Evolutionary conservation across 1,140 invertebrate genomes (phyloP).

Genomic region (Pseudachorutes palmiensis): DNA sequence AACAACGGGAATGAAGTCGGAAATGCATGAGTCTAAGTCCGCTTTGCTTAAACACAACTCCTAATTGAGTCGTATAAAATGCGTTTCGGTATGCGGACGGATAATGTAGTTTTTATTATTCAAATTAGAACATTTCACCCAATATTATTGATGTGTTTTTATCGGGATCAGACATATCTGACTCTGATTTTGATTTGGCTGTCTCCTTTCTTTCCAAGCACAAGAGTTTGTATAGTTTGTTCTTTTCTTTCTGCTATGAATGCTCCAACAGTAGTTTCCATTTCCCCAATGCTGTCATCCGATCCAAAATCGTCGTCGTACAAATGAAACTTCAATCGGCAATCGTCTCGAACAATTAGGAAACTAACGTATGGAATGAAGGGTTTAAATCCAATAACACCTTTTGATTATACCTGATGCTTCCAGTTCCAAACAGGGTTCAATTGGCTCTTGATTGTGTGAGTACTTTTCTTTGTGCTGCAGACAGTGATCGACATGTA

Average conservation of each 20-base stretch:
- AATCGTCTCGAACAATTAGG: neutral
- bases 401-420: slow-evolving; percentile 4
- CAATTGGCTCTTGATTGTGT: neutral
- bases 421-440: slow-evolving; percentile 12
- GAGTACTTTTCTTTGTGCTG: neutral
- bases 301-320: slow-evolving; percentile 2
- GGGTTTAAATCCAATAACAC: too few species aligned
- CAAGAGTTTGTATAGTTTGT: neutral
- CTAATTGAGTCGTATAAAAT: too few species aligned
- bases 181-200: neutral
- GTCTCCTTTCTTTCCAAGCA: slow-evolving; percentile 6
- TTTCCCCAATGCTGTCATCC: slow-evolving; percentile 8
- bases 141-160: too few species aligned
- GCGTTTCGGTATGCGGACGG: too few species aligned
- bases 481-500: slow-evolving; percentile 6
- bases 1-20: too few species aligned
- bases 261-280: neutral
- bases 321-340: slow-evolving; percentile 4
- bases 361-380: too few species aligned
- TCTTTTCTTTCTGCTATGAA: neutral
- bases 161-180: neutral
- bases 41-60: too few species aligned
- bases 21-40: too few species aligned
- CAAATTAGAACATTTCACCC: too few species aligned
- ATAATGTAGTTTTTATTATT: too few species aligned